Evolutionary conservation across 1,140 invertebrate genomes (phyloP).

Genomic region (Conus ventricosus): DNA sequence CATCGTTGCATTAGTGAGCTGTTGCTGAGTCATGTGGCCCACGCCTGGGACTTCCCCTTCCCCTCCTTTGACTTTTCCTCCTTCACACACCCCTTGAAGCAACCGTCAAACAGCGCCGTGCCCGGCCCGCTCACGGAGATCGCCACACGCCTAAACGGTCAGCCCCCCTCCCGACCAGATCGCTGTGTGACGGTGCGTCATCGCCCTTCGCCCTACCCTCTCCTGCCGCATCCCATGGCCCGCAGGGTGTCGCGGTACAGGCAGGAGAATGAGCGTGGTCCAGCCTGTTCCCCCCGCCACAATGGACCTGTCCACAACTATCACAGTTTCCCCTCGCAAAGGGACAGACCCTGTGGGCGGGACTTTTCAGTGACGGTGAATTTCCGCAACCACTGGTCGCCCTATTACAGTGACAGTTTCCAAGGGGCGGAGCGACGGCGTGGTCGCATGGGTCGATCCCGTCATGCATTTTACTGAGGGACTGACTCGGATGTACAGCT

Average conservation of each 20-base stretch:
- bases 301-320: neutral
- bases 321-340: neutral
- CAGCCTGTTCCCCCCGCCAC: neutral
- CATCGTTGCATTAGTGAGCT: slow-evolving; percentile 47
- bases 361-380: neutral
- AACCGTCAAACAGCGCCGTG: neutral
- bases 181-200: too few species aligned
- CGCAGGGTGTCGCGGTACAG: neutral
- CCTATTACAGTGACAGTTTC: neutral
- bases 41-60: slow-evolving; percentile 56
- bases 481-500: neutral
- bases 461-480: neutral
- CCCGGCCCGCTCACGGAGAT: neutral
- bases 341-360: neutral
- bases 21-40: slow-evolving; percentile 63
- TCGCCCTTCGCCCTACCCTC: neutral
- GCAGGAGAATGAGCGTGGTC: neutral
- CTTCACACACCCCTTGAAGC: neutral
- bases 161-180: neutral
- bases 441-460: neutral
- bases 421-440: neutral
- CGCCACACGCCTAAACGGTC: neutral
- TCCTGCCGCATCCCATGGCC: neutral
- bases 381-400: neutral
- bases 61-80: slow-evolving; percentile 1